Evolutionary conservation across 1,140 invertebrate genomes (phyloP).

Genomic region (Caenorhabditis brenneri): DNA sequence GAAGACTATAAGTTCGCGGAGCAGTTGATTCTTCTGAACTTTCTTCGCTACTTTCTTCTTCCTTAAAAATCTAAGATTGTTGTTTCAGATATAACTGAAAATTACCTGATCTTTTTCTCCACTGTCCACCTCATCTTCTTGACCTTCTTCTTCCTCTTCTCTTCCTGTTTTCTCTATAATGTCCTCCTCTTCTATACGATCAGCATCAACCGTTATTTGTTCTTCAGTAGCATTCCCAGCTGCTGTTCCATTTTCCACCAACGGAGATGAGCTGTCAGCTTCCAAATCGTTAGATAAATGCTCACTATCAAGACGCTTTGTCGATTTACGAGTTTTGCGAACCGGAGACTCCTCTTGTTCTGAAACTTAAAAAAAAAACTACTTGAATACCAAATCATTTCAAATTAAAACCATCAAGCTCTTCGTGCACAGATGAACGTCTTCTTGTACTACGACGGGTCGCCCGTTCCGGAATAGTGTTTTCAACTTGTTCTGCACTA

Average conservation of each 20-base stretch:
- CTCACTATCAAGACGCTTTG: not conserved
- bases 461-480: not conserved
- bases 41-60: slow-evolving; percentile 38
- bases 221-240: not conserved
- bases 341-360: not conserved
- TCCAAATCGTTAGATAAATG: not conserved
- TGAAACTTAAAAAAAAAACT: not conserved
- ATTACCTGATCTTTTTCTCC: not conserved
- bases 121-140: not conserved
- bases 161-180: slow-evolving; percentile 32
- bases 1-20: not conserved
- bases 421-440: not conserved
- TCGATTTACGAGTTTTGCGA: not conserved
- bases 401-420: not conserved
- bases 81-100: no score
- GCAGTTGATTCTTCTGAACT: slow-evolving; percentile 2
- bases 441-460: not conserved
- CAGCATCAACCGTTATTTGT: not conserved
- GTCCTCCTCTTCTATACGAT: slow-evolving; percentile 21
- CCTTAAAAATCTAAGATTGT: no score
- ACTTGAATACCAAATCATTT: not conserved
- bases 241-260: not conserved
- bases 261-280: not conserved
- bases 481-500: not conserved
- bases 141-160: slow-evolving; percentile 10